Conservation (phyloP, 2,797 vertebrate genomes). For the Columba guinea region DNA sequence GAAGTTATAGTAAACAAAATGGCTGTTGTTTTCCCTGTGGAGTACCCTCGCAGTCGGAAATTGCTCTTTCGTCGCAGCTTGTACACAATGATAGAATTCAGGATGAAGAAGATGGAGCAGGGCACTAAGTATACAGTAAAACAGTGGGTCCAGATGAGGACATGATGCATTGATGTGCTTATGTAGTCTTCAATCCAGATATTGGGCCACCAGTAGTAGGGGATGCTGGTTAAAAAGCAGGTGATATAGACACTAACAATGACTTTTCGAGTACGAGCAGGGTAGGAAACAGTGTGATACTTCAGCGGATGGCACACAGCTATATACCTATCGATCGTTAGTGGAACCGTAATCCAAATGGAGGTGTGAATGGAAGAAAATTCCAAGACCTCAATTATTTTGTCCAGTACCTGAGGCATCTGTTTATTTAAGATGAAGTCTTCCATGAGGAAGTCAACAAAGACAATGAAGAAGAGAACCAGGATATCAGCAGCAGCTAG, state of each 20-base stretch:
- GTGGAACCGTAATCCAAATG: conserved; percentile 95
- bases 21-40: conserved; percentile 94
- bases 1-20: conserved; percentile 95
- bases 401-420: conserved; percentile 87
- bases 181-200: conserved; percentile 89
- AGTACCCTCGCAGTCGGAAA: conserved; percentile 92
- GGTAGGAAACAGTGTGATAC: conserved; percentile 94
- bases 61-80: conserved; percentile 90
- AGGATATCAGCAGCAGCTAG: conserved; percentile 94
- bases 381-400: conserved; percentile 90
- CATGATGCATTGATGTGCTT: conserved; percentile 86
- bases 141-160: conserved; percentile 95
- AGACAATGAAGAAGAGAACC: conserved; percentile 94
- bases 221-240: conserved; percentile 90
- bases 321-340: conserved; percentile 94
- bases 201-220: conserved; percentile 98
- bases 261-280: conserved; percentile 90
- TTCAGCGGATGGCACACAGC: conserved; percentile 94
- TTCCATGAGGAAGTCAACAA: conserved; percentile 95
- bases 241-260: conserved; percentile 89
- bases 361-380: conserved; percentile 98
- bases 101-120: conserved; percentile 93
- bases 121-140: conserved; percentile 92
- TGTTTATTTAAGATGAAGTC: conserved; percentile 90
- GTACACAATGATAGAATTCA: conserved; percentile 91